Conservation (phyloP, 2,113 vertebrate species). For the Nothobranchius furzeri region DNA sequence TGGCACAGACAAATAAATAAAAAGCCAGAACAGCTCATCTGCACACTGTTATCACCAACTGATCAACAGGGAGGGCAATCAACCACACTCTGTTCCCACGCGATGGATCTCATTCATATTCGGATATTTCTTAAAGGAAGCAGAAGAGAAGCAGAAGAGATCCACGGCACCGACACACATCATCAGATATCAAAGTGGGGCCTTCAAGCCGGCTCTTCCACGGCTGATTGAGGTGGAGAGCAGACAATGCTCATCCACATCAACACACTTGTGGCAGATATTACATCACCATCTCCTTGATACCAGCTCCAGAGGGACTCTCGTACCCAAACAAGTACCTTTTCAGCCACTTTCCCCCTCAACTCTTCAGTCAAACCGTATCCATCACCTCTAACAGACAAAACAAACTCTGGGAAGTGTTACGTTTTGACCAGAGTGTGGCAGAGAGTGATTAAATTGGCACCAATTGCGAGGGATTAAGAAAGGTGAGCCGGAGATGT, state of each 20-base stretch:
- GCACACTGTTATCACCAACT: conserved; percentile 5
- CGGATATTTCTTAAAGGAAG: conserved; percentile 55
- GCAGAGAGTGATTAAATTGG: neutral
- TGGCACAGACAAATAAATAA: no score
- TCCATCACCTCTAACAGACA: conserved; percentile 5
- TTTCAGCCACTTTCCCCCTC: conserved; percentile 10
- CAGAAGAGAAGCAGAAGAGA: conserved; percentile 39
- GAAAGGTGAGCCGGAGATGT: neutral
- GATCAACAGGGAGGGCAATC: conserved; percentile 43
- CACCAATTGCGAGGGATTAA: neutral
- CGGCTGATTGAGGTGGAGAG: conserved; percentile 23
- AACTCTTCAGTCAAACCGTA: neutral
- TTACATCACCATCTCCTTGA: conserved; percentile 7
- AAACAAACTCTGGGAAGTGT: neutral
- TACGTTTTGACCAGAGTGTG: neutral
- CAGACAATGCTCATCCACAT: conserved; percentile 12
- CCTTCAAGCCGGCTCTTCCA: conserved; percentile 36
- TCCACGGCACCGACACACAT: conserved; percentile 28
- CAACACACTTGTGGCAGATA: conserved; percentile 5
- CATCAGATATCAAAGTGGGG: conserved; percentile 55
- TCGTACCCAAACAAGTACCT: conserved; percentile 9
- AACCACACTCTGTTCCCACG: conserved; percentile 29
- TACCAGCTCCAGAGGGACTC: conserved; percentile 3
- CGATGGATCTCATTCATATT: conserved; percentile 63
- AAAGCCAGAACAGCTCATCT: conserved; percentile 6